Base-by-base conservation (phyloP, 2,888 invertebrate species). In the Orchesella flavescens region DNA sequence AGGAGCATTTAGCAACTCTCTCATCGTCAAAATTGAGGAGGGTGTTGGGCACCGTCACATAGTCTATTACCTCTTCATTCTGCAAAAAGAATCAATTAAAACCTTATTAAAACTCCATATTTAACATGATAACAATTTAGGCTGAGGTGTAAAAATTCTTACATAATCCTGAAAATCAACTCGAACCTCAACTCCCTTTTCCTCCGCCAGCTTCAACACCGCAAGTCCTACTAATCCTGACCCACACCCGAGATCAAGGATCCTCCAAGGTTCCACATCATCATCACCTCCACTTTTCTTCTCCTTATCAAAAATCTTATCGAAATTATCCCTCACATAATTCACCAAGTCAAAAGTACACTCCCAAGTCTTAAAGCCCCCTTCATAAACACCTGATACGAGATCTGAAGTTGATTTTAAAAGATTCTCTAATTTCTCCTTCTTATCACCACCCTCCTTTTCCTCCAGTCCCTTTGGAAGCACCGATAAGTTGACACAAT, bases 291-390 rank as follows among this genome's bases (percentile, higher is more conserved):
- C 2, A 49, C 23, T 3, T 7, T 3, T 4, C 12, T 24, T 34
- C 24, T 21, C 19, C 74, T 15, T 9, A 13, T 46, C 15, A 49
- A 49, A 53, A 12, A 21, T 24, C 5, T 1, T 0, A 1, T 44
- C 43, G 10, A 66, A 49, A 24, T 91, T 90, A 43, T 86, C 84
- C 24, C 89, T 84, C 53, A 97, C 90, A 90, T 94, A 96, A 84
- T 93, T 90, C 53, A 94, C 90, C 76, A 98, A 90, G 90, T 98
- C 97, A 88, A 93, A 91, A 5, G 96, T 95, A 89, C 97, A 97
- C 91, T 98, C 98, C 98, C 98, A 98, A 83, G 97, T 93, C 92
- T 98, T 98, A 44, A 97, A 92, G 12, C 98, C 98, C 88, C 98
- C 88, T 86, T 88, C 88, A 84, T 88, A 88, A 13, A 83, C 83